A percentile compares a stretch with the other conserved stretches of the same genome.
phyloP scores from a whole-genome alignment of 2,888 invertebrate species.

The Cheilosia vulpina region DNA sequence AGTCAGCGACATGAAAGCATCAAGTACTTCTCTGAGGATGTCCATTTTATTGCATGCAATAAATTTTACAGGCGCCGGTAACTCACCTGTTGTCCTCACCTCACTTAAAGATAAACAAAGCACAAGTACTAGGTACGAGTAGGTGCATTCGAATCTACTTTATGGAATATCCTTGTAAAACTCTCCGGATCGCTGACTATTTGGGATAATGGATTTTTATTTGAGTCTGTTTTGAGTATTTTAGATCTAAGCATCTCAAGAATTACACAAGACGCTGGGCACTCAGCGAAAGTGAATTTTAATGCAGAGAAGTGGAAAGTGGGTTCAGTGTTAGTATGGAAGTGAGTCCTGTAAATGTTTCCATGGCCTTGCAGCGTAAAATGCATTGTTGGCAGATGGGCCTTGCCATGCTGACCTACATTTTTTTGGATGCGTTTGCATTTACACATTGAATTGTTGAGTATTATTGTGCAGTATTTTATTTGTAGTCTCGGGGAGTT shows the following conservation, averaged over 20 bases:
- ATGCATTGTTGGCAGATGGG: not conserved
- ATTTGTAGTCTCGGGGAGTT: too few species aligned
- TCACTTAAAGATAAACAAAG: slow-evolving; percentile 4
- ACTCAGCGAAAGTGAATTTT: slow-evolving; percentile 22
- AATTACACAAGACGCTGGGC: not conserved
- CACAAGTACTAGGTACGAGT: not conserved
- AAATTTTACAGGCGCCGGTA: slow-evolving; percentile 23
- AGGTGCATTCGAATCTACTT: not conserved
- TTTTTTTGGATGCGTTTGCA: not conserved
- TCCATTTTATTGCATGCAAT: slow-evolving; percentile 23
- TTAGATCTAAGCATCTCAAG: not conserved
- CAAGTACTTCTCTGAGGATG: slow-evolving; percentile 6
- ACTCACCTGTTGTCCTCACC: not conserved
- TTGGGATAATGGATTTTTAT: slow-evolving; percentile 10
- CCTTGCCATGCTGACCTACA: slow-evolving; percentile 4
- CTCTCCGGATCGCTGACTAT: slow-evolving; percentile 1
- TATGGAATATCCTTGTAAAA: slow-evolving; percentile 21
- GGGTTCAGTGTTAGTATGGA: not conserved
- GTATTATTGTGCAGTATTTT: not conserved
- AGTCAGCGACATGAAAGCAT: slow-evolving; percentile 11
- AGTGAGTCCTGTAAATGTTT: not conserved
- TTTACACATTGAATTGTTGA: not conserved
- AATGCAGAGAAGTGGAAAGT: slow-evolving; percentile 11
- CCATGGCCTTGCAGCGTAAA: not conserved
- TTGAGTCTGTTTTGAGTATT: slow-evolving; percentile 5